These are phyloP conservation scores for Trididemnum clinides DNA, from an alignment of 23 tunicate species.

Conservation along the genomic window DNA sequence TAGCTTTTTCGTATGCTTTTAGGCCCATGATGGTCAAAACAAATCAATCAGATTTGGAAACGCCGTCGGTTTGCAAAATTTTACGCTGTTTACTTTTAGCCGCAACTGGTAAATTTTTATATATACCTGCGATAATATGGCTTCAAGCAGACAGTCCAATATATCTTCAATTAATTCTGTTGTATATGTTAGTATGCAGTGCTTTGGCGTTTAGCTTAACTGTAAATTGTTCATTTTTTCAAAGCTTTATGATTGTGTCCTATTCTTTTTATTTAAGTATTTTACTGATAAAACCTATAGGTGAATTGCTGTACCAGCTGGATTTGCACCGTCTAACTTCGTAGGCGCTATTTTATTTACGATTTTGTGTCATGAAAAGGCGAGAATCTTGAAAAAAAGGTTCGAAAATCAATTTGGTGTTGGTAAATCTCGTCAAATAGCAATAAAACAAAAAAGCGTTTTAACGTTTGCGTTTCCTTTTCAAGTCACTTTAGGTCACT, in stretches of 20 bases:
- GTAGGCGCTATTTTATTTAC: too few species aligned
- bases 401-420: too few species aligned
- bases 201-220: slow-evolving; percentile 55
- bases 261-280: background rate
- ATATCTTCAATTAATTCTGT: slow-evolving; percentile 41
- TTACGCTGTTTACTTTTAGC: slow-evolving; percentile 46
- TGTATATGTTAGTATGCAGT: slow-evolving; percentile 65
- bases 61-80: background rate
- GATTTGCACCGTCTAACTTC: background rate
- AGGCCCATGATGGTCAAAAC: background rate
- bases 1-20: slow-evolving; percentile 5
- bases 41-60: background rate
- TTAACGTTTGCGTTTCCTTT: too few species aligned
- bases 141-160: slow-evolving; percentile 44
- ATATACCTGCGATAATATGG: slow-evolving; percentile 86
- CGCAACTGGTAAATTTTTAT: slow-evolving; percentile 64
- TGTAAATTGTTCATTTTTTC: slow-evolving; percentile 19
- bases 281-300: slow-evolving; percentile 12
- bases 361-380: too few species aligned
- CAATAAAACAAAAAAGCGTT: too few species aligned
- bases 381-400: too few species aligned
- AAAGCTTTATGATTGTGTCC: slow-evolving; percentile 6
- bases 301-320: slow-evolving; percentile 6
- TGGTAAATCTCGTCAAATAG: too few species aligned
- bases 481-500: too few species aligned